Conservation (phyloP, 37 sponge, comb jelly and placozoan genomes). For the Mnemiopsis leidyi region DNA sequence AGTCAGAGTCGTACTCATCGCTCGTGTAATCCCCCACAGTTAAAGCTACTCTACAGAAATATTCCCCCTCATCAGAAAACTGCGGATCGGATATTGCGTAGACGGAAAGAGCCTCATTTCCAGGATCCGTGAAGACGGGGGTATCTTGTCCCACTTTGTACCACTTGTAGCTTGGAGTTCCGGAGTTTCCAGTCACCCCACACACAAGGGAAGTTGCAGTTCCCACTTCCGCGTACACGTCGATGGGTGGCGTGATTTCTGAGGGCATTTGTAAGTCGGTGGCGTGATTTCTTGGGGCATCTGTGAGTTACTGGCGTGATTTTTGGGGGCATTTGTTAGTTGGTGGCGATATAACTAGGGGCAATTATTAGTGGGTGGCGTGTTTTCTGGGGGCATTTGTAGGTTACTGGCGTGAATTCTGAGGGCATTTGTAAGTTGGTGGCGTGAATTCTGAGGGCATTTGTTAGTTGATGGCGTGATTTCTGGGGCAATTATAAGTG, state of each 20-base stretch:
- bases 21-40: background rate
- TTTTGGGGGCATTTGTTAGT: no score
- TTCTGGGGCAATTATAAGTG: no score
- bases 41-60: background rate
- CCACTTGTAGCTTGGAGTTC: background rate
- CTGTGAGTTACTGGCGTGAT: no score
- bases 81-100: background rate
- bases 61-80: background rate
- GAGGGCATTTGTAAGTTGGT: no score
- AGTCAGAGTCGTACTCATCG: background rate
- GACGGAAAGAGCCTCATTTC: background rate
- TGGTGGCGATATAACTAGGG: no score
- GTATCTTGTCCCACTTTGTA: background rate
- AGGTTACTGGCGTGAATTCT: no score
- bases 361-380: no score
- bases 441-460: no score
- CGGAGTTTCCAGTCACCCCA: constrained; percentile 17
- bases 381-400: no score
- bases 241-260: background rate
- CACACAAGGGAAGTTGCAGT: background rate
- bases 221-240: background rate
- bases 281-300: no score
- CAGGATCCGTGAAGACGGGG: background rate
- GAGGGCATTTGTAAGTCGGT: background rate
- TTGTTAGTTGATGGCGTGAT: no score